Conservation (phyloP, 2,797 vertebrate genomes). For the Leptoclinus maculatus region DNA sequence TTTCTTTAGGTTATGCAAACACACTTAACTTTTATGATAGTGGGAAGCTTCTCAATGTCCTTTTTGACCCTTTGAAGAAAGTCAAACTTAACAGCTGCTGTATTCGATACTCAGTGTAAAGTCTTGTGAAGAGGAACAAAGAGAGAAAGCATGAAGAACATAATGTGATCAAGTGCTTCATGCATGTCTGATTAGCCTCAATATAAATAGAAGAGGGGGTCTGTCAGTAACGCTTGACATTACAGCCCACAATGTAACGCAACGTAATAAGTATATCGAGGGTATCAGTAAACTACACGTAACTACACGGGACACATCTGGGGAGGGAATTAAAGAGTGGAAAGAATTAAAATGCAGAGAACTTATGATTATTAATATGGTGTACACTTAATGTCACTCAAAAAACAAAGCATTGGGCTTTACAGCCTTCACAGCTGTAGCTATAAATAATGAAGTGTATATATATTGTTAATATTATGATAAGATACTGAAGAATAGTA, state of each 20-base stretch:
- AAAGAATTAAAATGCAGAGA: neutral
- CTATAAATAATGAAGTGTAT: neutral
- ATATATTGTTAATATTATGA: neutral
- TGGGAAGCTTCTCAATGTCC: neutral
- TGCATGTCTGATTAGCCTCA: constrained; percentile 34
- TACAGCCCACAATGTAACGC: neutral
- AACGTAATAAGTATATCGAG: neutral
- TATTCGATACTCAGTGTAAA: constrained; percentile 9
- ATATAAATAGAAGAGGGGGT: neutral
- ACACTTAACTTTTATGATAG: constrained; percentile 13
- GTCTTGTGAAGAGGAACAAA: neutral
- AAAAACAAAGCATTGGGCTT: neutral
- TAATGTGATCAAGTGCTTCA: constrained; percentile 42
- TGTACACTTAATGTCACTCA: neutral
- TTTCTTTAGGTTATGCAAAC: constrained; percentile 58
- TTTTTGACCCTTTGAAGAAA: constrained; percentile 26
- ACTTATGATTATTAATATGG: neutral
- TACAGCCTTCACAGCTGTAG: neutral
- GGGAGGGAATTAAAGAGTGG: neutral
- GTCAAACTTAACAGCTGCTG: constrained; percentile 5
- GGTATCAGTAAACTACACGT: neutral
- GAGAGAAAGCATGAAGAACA: constrained; percentile 7
- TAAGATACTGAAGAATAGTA: constrained; percentile 1
- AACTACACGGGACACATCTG: neutral
- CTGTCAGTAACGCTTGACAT: constrained; percentile 3